Conservation (phyloP, 2,113 vertebrate species). For the Pangasianodon hypophthalmus region DNA sequence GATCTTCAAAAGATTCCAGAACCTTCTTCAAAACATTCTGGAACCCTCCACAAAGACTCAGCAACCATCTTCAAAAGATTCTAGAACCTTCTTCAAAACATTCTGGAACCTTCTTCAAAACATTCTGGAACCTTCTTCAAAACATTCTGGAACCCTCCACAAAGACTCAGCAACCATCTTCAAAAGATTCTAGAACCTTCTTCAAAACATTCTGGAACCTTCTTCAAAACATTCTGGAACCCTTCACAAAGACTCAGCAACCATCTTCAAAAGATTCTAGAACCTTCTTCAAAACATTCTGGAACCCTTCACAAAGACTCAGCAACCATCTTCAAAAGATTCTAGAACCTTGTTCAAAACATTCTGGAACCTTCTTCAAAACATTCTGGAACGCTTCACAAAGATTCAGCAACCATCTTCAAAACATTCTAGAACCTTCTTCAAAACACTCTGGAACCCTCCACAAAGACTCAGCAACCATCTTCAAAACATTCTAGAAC, state of each 20-base stretch:
- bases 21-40: neutral
- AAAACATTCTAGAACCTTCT: neutral
- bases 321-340: neutral
- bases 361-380: neutral
- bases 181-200: neutral
- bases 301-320: neutral
- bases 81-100: neutral
- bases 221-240: neutral
- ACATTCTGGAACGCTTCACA: neutral
- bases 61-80: neutral
- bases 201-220: neutral
- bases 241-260: neutral
- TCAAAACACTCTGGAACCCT: neutral
- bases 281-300: neutral
- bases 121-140: neutral
- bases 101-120: neutral
- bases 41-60: neutral
- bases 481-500: neutral
- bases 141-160: neutral
- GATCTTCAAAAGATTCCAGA: neutral
- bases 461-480: neutral
- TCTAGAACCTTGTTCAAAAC: neutral
- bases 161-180: neutral
- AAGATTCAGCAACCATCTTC: neutral
- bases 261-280: neutral